Evolutionary conservation across 2,113 vertebrate genomes (phyloP), one percentile per base, ranked within the genome.

Genomic region (Junco hyemalis): DNA sequence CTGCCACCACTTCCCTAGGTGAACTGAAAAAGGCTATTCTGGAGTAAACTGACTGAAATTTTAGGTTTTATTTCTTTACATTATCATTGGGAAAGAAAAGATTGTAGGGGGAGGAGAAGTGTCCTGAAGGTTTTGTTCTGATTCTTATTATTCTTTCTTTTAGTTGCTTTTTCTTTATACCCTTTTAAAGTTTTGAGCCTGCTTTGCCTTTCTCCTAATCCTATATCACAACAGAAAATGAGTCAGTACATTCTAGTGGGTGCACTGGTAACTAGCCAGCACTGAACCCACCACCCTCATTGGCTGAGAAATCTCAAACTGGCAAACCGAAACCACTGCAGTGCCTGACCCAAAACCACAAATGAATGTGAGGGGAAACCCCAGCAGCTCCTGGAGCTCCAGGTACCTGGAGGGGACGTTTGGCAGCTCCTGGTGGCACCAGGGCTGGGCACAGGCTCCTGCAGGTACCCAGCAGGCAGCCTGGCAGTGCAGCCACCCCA

Each of bases 401-500:
- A 8, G 48, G 48, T 18, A 4, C 28, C 2, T 8, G 23, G 48
- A 54, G 53, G 29, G 53, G 29, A 33, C 53, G 21, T 3, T 31
- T 20, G 29, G 51, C 51, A 11, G 16, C 10, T 53, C 53, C 53
- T 54, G 53, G 18, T 18, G 20, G 29, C 29, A 20, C 53, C 54
- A 56, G 31, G 20, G 56, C 21, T 2, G 9, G 56, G 33, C 21
- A 35, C 33, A 57, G 56, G 33, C 14, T 35, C 56, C 56, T 5
- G 33, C 22, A 17, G 57, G 57, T 36, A 4, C 23, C 2, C 15
- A 25, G 50, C 72, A 53, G 50, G 4, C 61, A 35, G 54, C 50
- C 50, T 8, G 5, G 61, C 21, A 45, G 73, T 4, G 6, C 82
- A 45, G 19, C 5, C 10, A 2, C 53, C 44, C 5, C 3, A 0